A percentile compares a stretch with the other conserved stretches of the same genome.
Conservation (phyloP, 2,888 invertebrate genomes). For the Uloborus plumipes region DNA sequence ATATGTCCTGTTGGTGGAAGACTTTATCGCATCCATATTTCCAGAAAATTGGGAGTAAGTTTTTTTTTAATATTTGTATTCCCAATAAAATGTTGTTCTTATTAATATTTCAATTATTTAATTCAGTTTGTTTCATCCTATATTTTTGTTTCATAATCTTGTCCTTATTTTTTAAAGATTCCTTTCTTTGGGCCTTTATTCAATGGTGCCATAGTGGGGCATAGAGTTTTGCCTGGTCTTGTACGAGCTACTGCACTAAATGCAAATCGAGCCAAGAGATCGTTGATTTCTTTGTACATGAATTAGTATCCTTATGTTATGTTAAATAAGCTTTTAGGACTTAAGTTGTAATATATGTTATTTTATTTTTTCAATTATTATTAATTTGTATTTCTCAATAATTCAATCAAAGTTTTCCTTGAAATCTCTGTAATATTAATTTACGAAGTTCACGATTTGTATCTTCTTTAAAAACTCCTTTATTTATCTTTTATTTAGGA, state of each 20-base stretch:
- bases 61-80: not conserved
- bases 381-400: too few relatives aligned
- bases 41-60: conserved; percentile 86
- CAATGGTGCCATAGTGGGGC: conserved; percentile 88
- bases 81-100: not conserved
- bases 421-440: too few relatives aligned
- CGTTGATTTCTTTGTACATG: conserved; percentile 89
- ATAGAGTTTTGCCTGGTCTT: conserved; percentile 82
- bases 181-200: conserved; percentile 96
- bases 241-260: conserved; percentile 91
- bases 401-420: too few relatives aligned
- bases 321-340: not conserved
- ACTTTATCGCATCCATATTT: conserved; percentile 88
- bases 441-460: too few relatives aligned
- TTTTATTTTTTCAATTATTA: too few relatives aligned
- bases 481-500: too few relatives aligned
- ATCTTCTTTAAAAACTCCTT: too few relatives aligned
- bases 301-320: conserved; percentile 80
- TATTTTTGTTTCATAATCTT: not conserved
- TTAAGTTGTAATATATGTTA: too few relatives aligned
- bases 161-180: conserved; percentile 74
- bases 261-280: conserved; percentile 91
- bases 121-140: conserved; percentile 21
- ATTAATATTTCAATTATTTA: not conserved
- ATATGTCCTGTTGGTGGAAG: conserved; percentile 91